Evolutionary conservation across 2,797 vertebrate genomes (phyloP).

Genomic region (Oophaga sylvatica): DNA sequence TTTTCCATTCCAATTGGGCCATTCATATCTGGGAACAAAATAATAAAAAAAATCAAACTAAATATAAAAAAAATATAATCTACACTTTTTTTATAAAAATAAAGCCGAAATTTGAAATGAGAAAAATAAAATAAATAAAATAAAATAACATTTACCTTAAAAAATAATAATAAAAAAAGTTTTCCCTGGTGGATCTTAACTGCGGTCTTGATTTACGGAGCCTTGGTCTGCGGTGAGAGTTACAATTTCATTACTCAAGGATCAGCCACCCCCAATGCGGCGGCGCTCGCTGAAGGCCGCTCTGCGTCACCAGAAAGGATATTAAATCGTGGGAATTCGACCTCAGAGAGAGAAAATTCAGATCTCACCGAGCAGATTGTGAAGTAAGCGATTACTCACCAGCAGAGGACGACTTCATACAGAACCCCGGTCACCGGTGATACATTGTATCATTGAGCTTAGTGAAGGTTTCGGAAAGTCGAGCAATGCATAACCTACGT

Average conservation of each 20-base stretch:
- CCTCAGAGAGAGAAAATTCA: slow-evolving; percentile 5
- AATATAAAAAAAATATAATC: neutral
- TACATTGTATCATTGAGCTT: neutral
- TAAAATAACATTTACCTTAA: neutral
- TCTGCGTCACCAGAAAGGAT: neutral
- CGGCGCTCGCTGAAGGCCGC: neutral
- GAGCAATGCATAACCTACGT: slow-evolving; percentile 7
- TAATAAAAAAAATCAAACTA: neutral
- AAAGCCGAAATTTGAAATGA: too few species aligned
- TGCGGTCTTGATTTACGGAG: neutral
- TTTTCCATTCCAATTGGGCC: neutral
- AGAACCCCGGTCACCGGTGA: neutral
- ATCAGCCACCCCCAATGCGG: neutral
- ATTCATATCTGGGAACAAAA: too few species aligned
- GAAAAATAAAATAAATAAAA: neutral
- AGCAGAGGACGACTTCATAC: neutral
- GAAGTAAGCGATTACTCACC: neutral
- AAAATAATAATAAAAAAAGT: neutral
- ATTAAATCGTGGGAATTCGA: slow-evolving; percentile 12
- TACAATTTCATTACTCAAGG: slow-evolving; percentile 10
- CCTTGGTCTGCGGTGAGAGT: neutral
- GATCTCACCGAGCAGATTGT: neutral
- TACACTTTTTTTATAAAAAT: neutral
- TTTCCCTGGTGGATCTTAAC: neutral
- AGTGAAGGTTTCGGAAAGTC: slow-evolving; percentile 11